A percentile compares a stretch with the other conserved stretches of the same genome.
Conservation (phyloP, 2,113 vertebrate genomes). For the Rhagologus leucostigma region DNA sequence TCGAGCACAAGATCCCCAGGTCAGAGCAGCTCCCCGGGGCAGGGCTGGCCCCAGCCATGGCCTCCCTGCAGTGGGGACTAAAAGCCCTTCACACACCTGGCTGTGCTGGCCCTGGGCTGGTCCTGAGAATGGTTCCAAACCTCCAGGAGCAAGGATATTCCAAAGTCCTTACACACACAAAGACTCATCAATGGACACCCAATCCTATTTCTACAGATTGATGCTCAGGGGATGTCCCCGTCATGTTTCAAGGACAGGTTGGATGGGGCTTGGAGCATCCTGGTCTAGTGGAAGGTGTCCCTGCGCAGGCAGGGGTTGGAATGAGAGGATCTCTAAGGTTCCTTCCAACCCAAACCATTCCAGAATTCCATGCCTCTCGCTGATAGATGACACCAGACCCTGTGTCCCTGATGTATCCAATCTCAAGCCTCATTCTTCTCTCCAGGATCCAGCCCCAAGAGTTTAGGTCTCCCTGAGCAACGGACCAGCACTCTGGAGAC, state of each 20-base stretch:
- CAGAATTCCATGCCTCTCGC: not conserved
- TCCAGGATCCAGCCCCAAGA: not conserved
- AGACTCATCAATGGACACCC: fast-evolving
- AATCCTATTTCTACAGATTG: not conserved
- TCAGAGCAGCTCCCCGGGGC: not conserved
- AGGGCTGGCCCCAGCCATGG: not conserved
- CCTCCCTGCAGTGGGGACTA: not conserved
- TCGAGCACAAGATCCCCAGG: not conserved
- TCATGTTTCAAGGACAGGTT: not conserved
- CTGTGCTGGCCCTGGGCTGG: not conserved
- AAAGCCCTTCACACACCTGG: not conserved
- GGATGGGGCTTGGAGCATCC: not conserved
- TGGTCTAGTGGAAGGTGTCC: not conserved
- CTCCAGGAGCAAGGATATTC: not conserved
- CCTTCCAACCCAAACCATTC: not conserved
- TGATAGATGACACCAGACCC: not conserved
- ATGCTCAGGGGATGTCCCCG: not conserved
- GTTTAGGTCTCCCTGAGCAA: not conserved
- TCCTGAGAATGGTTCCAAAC: not conserved
- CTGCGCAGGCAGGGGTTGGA: not conserved
- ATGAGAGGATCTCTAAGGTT: not conserved
- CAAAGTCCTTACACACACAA: not conserved
- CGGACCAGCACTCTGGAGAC: no score
- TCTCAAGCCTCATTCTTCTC: not conserved
- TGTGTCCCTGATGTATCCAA: not conserved